These are phyloP conservation scores for Hecatera dysodea DNA, from an alignment of 2,888 invertebrate species.

Conservation along the genomic window DNA sequence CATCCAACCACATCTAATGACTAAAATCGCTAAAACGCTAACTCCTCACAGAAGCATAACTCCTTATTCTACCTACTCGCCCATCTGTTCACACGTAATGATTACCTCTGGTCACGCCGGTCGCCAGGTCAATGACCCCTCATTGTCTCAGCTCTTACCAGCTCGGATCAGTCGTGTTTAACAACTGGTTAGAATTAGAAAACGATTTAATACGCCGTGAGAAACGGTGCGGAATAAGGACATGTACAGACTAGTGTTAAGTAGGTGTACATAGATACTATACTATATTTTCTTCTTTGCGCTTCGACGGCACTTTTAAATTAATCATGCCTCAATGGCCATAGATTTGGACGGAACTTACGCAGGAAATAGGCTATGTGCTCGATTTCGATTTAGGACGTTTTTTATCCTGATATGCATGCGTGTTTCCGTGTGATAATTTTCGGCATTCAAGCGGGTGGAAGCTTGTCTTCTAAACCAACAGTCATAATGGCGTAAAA, in stretches of 20 bases:
- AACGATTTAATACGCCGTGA: conserved; percentile 65
- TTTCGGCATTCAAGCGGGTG: too few species aligned
- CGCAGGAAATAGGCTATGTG: too few species aligned
- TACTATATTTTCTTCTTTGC: too few species aligned
- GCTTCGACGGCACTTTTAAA: too few species aligned
- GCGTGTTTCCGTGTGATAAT: too few species aligned
- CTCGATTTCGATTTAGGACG: too few species aligned
- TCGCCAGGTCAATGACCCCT: conserved; percentile 67
- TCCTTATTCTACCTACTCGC: conserved; percentile 43
- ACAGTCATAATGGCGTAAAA: too few species aligned
- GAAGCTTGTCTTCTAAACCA: too few species aligned
- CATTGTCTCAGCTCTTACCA: conserved; percentile 72
- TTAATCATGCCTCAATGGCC: too few species aligned
- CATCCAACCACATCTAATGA: too few species aligned
- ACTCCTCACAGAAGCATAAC: conserved; percentile 29
- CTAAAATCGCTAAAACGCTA: background rate
- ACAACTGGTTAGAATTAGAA: conserved; percentile 68
- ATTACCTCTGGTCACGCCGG: conserved; percentile 64
- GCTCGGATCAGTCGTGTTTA: conserved; percentile 66
- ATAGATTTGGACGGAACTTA: background rate
- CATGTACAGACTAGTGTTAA: background rate
- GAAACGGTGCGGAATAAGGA: conserved; percentile 50
- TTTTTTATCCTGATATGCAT: too few species aligned
- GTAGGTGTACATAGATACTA: background rate
- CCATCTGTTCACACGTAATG: conserved; percentile 51